Evolutionary conservation across 2,113 vertebrate genomes (phyloP).

Genomic region (Talpa occidentalis): DNA sequence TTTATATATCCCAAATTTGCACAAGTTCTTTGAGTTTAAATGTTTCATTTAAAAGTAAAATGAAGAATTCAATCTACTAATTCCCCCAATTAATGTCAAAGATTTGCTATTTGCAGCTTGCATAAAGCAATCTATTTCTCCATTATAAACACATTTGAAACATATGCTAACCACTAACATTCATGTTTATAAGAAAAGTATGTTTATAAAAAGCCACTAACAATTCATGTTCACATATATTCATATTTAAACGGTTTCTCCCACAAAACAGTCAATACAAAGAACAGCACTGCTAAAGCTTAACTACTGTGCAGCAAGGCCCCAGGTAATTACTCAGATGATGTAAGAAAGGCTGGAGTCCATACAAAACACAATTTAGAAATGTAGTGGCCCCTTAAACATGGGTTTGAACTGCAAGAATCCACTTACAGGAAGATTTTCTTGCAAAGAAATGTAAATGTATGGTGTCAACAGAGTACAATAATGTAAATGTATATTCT

Average conservation of each 20-base stretch:
- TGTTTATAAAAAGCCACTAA: neutral
- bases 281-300: neutral
- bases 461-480: neutral
- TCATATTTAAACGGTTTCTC: neutral
- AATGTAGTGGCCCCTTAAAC: neutral
- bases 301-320: neutral
- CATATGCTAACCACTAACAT: neutral
- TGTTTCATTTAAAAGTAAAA: neutral
- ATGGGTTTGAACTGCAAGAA: neutral
- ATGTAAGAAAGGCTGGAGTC: conserved; percentile 41
- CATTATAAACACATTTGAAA: neutral
- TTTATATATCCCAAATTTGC: neutral
- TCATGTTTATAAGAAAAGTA: conserved; percentile 30
- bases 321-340: neutral
- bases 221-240: neutral
- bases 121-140: neutral
- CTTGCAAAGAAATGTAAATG: neutral
- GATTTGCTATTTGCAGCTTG: neutral
- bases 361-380: neutral
- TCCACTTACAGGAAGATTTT: neutral
- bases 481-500: no score
- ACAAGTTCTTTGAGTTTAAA: neutral
- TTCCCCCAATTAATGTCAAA: neutral
- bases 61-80: conserved; percentile 35
- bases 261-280: neutral